These are phyloP conservation scores for Delia radicum DNA, from an alignment of 1,140 invertebrate species.

Conservation along the genomic window DNA sequence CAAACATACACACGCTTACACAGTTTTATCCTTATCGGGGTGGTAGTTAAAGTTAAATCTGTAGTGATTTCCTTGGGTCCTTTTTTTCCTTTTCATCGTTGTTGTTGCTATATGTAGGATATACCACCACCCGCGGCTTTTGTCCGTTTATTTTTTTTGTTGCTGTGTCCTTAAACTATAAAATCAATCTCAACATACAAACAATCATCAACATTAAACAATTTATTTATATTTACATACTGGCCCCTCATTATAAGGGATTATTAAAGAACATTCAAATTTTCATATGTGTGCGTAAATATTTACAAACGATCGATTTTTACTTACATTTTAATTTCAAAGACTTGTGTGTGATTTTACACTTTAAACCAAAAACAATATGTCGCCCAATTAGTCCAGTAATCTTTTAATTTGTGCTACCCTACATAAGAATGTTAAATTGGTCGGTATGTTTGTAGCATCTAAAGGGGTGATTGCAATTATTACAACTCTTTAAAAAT, in stretches of 20 bases:
- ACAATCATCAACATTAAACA: constrained; percentile 15
- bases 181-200: constrained; percentile 8
- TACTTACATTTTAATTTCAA: background rate
- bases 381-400: no score
- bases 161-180: constrained; percentile 11
- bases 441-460: no score
- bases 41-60: background rate
- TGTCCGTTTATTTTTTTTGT: background rate
- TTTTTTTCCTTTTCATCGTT: background rate
- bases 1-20: background rate
- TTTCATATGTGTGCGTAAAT: background rate
- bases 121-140: constrained; percentile 13
- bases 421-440: no score
- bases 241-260: constrained; percentile 13
- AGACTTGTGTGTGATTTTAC: background rate
- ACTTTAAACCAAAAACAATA: background rate
- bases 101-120: constrained; percentile 8
- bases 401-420: no score
- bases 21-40: background rate
- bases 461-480: no score
- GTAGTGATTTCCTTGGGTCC: background rate
- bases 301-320: background rate
- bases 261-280: background rate
- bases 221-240: constrained; percentile 9
- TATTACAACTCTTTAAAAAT: no score